Evolutionary conservation across 2,888 invertebrate genomes (phyloP).

Genomic region (Ferdinandea cuprea): DNA sequence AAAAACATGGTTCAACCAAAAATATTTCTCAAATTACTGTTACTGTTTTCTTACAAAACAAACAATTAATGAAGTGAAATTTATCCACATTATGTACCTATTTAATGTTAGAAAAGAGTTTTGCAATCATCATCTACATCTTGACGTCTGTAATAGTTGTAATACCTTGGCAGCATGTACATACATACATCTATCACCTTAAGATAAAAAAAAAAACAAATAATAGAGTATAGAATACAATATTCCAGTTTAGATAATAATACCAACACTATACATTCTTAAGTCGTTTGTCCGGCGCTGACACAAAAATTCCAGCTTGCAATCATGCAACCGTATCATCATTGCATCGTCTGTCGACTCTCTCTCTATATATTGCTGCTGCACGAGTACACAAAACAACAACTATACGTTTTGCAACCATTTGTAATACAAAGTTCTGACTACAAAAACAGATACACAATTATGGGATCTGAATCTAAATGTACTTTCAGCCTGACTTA

Average conservation of each 20-base stretch:
- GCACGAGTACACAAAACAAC: constrained; percentile 4
- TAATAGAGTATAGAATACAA: constrained; percentile 39
- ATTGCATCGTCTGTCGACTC: constrained; percentile 28
- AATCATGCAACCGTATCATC: constrained; percentile 57
- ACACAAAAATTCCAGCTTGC: constrained; percentile 51
- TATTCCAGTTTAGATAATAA: constrained; percentile 54
- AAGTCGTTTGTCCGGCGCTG: constrained; percentile 34
- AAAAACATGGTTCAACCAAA: no score
- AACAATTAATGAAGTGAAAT: no score
- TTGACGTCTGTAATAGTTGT: no score
- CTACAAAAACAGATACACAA: constrained; percentile 33
- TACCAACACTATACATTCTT: constrained; percentile 16
- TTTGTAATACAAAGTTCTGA: constrained; percentile 47
- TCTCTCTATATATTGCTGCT: constrained; percentile 13
- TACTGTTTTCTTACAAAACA: no score
- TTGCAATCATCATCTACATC: not conserved
- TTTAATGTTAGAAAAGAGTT: no score
- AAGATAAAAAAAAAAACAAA: constrained; percentile 33
- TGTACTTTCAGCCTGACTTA: constrained; percentile 13
- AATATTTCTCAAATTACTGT: no score
- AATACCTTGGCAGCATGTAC: no score
- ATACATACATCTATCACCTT: constrained; percentile 21
- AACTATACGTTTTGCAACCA: constrained; percentile 26
- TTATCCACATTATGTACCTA: no score
- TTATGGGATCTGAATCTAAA: constrained; percentile 42